These are phyloP conservation scores for Hemaris fuciformis DNA, from an alignment of 2,888 invertebrate genomes.

Conservation along the genomic window DNA sequence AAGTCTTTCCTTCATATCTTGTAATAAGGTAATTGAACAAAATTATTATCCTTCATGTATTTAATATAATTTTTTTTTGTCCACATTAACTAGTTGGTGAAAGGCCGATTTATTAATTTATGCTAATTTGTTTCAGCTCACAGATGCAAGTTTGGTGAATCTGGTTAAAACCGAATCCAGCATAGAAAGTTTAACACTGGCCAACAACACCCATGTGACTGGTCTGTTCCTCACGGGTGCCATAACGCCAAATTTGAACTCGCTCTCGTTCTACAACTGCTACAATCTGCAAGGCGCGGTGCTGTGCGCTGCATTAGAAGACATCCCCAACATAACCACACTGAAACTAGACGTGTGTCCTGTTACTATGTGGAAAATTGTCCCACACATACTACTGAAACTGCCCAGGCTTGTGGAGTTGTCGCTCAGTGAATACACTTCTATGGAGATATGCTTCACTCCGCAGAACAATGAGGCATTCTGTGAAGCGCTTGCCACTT, in stretches of 20 bases:
- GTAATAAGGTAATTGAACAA: slow-evolving; percentile 60
- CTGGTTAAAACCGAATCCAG: slow-evolving; percentile 61
- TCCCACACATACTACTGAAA: slow-evolving; percentile 60
- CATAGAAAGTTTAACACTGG: slow-evolving; percentile 58
- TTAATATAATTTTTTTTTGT: not conserved
- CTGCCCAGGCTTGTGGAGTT: slow-evolving; percentile 60
- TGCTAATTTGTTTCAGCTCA: slow-evolving; percentile 52
- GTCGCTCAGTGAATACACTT: slow-evolving; percentile 64
- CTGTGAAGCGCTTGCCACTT: slow-evolving; percentile 56
- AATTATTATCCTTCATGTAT: too few relatives aligned
- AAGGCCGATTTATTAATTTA: too few relatives aligned
- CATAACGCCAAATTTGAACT: slow-evolving; percentile 47
- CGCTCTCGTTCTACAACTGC: slow-evolving; percentile 68
- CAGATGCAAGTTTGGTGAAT: slow-evolving; percentile 66
- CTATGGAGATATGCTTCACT: slow-evolving; percentile 39
- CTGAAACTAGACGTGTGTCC: slow-evolving; percentile 64
- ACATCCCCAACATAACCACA: slow-evolving; percentile 51
- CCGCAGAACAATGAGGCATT: slow-evolving; percentile 52
- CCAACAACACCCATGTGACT: slow-evolving; percentile 68
- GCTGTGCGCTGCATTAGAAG: slow-evolving; percentile 56
- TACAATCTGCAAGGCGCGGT: slow-evolving; percentile 68
- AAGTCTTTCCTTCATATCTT: slow-evolving; percentile 69
- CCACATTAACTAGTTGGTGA: too few relatives aligned
- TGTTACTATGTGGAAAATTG: slow-evolving; percentile 61
- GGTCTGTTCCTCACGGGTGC: slow-evolving; percentile 65